Evolutionary conservation across 2,888 invertebrate genomes (phyloP).

Genomic region (Nephrotoma flavescens): DNA sequence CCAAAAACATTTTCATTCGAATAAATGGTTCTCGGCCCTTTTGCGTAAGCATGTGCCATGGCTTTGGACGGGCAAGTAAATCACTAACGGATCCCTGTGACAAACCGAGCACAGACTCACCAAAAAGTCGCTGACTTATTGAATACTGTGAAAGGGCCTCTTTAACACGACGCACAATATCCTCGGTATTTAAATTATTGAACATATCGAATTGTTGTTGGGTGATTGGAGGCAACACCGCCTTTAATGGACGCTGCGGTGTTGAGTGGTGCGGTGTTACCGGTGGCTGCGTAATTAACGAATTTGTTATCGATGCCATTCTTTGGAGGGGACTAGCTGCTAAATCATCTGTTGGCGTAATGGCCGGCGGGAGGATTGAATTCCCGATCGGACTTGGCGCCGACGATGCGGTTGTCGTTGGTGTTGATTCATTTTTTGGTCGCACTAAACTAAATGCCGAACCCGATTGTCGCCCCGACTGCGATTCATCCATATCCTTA

Average conservation of each 20-base stretch:
- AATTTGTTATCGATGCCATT: slow-evolving; percentile 97
- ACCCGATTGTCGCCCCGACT: slow-evolving; percentile 26
- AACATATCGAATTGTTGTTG: slow-evolving; percentile 98
- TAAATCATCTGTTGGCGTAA: slow-evolving; percentile 69
- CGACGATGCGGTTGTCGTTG: slow-evolving; percentile 48
- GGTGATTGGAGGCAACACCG: slow-evolving; percentile 93
- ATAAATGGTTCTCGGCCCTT: slow-evolving; percentile 95
- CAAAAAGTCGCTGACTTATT: slow-evolving; percentile 94
- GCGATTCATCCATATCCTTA: slow-evolving; percentile 38
- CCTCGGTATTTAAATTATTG: slow-evolving; percentile 95
- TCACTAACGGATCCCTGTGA: slow-evolving; percentile 98
- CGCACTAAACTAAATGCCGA: slow-evolving; percentile 79
- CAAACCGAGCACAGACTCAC: slow-evolving; percentile 91
- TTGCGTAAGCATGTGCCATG: slow-evolving; percentile 98
- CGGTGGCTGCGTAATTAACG: slow-evolving; percentile 80
- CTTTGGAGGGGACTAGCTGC: slow-evolving; percentile 89
- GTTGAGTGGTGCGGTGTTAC: slow-evolving; percentile 73
- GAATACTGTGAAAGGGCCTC: slow-evolving; percentile 90
- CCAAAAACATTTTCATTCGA: slow-evolving; percentile 94
- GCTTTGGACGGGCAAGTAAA: slow-evolving; percentile 90
- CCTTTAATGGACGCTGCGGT: slow-evolving; percentile 81
- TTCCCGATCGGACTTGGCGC: slow-evolving; percentile 75
- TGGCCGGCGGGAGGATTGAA: slow-evolving; percentile 70
- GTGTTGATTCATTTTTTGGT: slow-evolving; percentile 69
- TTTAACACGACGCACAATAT: slow-evolving; percentile 91